Evolutionary conservation across 2,888 invertebrate species (phyloP), one percentile per base, ranked within the genome.

Genomic region (Drosophila hawaiiensis): DNA sequence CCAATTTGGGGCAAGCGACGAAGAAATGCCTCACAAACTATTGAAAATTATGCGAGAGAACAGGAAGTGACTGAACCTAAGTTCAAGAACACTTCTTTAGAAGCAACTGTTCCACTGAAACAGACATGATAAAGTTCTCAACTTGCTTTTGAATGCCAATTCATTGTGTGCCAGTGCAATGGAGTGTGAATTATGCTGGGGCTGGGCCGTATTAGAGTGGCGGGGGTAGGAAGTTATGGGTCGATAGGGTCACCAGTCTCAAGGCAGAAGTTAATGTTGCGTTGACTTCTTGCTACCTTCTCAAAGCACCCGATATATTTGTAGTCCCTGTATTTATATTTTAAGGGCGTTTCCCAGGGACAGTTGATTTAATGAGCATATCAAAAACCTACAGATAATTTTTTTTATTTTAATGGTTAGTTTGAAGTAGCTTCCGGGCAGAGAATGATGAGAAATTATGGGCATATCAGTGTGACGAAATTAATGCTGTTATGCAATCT

Each of bases 161-260:
- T 53, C 62, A 76, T 59, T 67, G 55, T 65, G 47, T 22, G 47
- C 28, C 59, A 67, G 74, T 78, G 81, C 84, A 91, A 72, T 86
- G 73, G 59, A 74, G 91, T 90, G 91, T 86, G 84, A 91, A 86
- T 71, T 85, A 70, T 83, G 65, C 60, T 61, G 70, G 72, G 68
- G 67, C 52, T 35, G 29, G 76, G 49, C 52, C 12, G 1, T 12
- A 43, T 28, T 28, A 12, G 16, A 3, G 31, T 14, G 14, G 4
- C 16, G 19, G 9, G 53, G 49, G 53, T 35, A 39, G 54, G 55
- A 47, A 59, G 55, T 39, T 39, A 25, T 52, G 14, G 12, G 33
- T 56, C 37, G 49, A 29, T 54, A 53, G 65, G 59, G 58, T 41
- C 31, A n/a, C 35, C 43, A 55, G 37, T 56, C 33, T 58, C 52